Percentiles rank a stretch among this genome's conserved stretches.
Conservation (phyloP, 1,140 invertebrate genomes). For the Thaumatotibia leucotreta region DNA sequence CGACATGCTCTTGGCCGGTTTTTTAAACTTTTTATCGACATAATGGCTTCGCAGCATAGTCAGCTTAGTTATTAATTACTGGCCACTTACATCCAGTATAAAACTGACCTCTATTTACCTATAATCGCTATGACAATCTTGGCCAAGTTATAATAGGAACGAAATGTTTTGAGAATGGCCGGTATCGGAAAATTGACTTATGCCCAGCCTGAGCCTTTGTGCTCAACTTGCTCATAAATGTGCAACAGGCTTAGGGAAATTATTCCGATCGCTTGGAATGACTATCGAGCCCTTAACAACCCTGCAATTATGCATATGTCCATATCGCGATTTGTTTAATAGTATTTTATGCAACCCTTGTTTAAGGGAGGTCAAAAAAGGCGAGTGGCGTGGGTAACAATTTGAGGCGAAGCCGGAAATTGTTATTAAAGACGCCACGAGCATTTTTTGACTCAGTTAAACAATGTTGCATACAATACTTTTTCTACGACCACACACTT, state of each 20-base stretch:
- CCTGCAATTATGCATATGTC: too few relatives aligned
- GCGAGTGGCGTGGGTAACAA: too few relatives aligned
- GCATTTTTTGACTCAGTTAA: too few relatives aligned
- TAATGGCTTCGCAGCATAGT: not conserved
- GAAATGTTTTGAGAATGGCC: not conserved
- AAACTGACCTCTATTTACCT: not conserved
- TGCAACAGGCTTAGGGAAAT: not conserved
- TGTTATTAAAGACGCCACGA: too few relatives aligned
- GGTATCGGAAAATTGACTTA: constrained; percentile 5
- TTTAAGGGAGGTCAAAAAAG: too few relatives aligned
- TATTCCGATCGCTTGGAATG: not conserved
- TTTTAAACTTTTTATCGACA: not conserved
- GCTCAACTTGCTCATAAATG: constrained; percentile 10
- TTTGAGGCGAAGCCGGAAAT: too few relatives aligned
- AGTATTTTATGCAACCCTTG: too few relatives aligned
- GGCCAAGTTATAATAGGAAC: not conserved
- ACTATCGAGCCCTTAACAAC: too few relatives aligned
- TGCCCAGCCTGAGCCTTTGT: not conserved
- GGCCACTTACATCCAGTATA: not conserved
- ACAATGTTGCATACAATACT: too few relatives aligned
- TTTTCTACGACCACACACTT: too few relatives aligned
- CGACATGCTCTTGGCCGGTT: too few relatives aligned
- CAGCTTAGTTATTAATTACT: not conserved
- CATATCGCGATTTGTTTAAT: too few relatives aligned
- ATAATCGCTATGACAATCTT: not conserved